Conservation (phyloP, 2,113 vertebrate species). For the rat (Rattus norvegicus) region GRCr8 NC_086031.1:106132001-106132500, state of each 20-base stretch:
- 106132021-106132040: slow-evolving; percentile 8
- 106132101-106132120: not conserved
- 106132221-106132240: not conserved
- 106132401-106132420: not conserved
- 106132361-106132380: not conserved
- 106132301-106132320: not conserved
- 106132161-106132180: not conserved
- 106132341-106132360: not conserved
- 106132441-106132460: not conserved
- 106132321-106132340: not conserved
- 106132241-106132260: not conserved
- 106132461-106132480: not conserved
- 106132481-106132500: not conserved
- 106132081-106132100: not conserved
- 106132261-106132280: not conserved
- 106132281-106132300: too few species aligned
- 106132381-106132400: not conserved
- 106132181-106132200: not conserved
- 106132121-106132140: too few species aligned
- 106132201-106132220: not conserved
- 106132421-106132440: not conserved
- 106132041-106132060: not conserved
- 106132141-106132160: not conserved
- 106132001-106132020: not conserved
- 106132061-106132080: not conserved